Percentiles rank a stretch among this genome's conserved stretches.
Conservation (phyloP, 2,797 vertebrate species). For the Trachops cirrhosus region DNA sequence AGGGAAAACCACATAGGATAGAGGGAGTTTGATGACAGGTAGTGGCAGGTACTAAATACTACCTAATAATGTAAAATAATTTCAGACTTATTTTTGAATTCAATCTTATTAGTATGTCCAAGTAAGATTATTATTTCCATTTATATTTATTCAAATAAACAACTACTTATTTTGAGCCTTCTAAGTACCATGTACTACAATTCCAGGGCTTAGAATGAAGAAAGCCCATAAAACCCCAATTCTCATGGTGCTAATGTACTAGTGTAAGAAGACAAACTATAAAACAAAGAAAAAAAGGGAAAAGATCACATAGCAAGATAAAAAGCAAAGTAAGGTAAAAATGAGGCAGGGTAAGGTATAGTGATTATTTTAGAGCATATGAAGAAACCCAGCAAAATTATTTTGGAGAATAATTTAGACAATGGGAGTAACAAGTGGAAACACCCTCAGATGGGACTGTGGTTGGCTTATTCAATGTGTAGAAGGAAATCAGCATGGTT, state of each 20-base stretch:
- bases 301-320: background rate
- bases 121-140: background rate
- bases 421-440: background rate
- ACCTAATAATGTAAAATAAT: background rate
- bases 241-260: background rate
- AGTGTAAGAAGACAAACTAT: background rate
- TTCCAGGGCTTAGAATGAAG: background rate
- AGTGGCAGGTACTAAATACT: background rate
- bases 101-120: background rate
- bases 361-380: background rate
- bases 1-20: background rate
- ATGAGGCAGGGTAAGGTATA: background rate
- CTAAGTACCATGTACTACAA: background rate
- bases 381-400: background rate
- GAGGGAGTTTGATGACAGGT: background rate
- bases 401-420: background rate
- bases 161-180: background rate
- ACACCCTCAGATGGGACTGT: background rate
- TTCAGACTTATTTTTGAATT: background rate
- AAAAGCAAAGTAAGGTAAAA: background rate
- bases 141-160: conserved; percentile 26
- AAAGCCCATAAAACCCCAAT: background rate
- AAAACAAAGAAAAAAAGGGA: background rate
- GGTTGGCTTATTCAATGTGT: background rate
- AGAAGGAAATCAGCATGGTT: background rate